These are phyloP conservation scores for Coendou prehensilis DNA, from an alignment of 2,797 vertebrate genomes.

Conservation along the genomic window DNA sequence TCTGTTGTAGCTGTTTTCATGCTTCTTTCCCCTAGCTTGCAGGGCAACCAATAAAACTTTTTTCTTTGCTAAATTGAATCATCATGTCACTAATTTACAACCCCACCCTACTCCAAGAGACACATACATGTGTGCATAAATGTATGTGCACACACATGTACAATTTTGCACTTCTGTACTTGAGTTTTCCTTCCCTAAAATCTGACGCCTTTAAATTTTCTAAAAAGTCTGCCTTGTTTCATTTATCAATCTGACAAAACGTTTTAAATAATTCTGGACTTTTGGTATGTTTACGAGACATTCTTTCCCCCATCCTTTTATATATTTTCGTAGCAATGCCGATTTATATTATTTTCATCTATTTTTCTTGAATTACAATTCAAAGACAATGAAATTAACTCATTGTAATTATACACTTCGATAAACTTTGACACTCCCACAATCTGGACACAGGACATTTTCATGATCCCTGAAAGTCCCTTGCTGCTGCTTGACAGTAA, in stretches of 20 bases:
- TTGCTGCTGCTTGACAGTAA: background rate
- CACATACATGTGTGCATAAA: background rate
- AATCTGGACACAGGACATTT: background rate
- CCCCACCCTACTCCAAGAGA: background rate
- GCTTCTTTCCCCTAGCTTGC: background rate
- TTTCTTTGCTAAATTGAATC: constrained; percentile 45
- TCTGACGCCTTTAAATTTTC: background rate
- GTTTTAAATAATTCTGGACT: constrained; percentile 49
- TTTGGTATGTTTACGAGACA: background rate
- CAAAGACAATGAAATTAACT: background rate
- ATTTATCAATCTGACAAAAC: constrained; percentile 28
- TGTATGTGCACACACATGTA: background rate
- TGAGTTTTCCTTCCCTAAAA: background rate
- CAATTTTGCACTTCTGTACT: background rate
- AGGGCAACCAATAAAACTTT: background rate
- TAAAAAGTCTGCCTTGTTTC: background rate
- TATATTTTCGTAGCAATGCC: background rate
- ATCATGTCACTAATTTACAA: background rate
- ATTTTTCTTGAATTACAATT: background rate
- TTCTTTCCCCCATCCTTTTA: background rate
- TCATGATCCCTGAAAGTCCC: background rate
- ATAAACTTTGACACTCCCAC: background rate
- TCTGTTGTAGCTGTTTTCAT: background rate
- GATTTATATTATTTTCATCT: background rate
- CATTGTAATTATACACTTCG: background rate